Percentiles rank a stretch among this genome's conserved stretches.
Evolutionary conservation across 2,113 vertebrate species (phyloP).

Genomic region (Glaucidium brasilianum): DNA sequence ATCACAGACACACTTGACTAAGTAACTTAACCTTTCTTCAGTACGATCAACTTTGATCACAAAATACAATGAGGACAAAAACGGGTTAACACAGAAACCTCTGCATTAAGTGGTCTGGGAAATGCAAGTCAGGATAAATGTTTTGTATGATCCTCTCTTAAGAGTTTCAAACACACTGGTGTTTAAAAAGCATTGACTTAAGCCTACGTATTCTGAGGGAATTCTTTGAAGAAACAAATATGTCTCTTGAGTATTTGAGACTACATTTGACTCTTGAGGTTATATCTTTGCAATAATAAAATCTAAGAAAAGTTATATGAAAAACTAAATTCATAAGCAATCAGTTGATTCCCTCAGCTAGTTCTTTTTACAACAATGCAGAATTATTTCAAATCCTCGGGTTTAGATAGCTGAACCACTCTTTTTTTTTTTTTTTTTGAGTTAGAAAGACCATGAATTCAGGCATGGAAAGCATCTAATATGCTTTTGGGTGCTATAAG

Average conservation of each 20-base stretch:
- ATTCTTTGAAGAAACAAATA: not conserved
- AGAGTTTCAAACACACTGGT: not conserved
- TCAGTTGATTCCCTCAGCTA: not conserved
- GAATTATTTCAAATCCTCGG: not conserved
- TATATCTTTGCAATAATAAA: not conserved
- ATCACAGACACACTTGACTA: not conserved
- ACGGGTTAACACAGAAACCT: not conserved
- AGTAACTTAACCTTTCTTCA: not conserved
- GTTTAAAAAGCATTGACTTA: not conserved
- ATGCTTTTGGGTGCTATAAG: not conserved
- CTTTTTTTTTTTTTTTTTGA: not conserved
- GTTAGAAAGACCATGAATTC: not conserved
- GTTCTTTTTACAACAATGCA: not conserved
- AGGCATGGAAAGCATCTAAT: not conserved
- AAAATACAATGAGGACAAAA: not conserved
- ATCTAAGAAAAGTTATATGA: not conserved
- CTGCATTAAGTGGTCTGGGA: not conserved
- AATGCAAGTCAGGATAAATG: not conserved
- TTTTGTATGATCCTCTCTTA: not conserved
- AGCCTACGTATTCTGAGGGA: not conserved
- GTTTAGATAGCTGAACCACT: not conserved
- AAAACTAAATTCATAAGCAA: not conserved
- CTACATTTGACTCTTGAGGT: not conserved
- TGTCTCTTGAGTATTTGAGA: not conserved
- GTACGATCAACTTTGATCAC: not conserved